Evolutionary conservation across 2,797 vertebrate species (phyloP), one percentile per base, ranked within the genome.

Genomic region (Mus minutoides): DNA sequence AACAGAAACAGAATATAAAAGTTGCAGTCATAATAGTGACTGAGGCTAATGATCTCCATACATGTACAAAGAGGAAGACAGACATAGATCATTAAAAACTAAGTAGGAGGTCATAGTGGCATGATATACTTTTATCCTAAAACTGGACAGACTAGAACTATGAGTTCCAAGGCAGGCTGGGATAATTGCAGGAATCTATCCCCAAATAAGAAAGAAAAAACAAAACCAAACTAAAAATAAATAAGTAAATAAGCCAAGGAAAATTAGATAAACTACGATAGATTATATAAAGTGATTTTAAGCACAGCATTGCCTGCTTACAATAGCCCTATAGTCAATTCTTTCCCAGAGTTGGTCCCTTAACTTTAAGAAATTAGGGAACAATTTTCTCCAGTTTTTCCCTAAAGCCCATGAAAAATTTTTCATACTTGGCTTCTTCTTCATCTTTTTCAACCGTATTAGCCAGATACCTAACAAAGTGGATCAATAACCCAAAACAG

Each of bases 371-470:
- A 99, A 99, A 96, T 98, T 96, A 56, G 99, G 98, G 97, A 99
- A 99, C 82, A 98, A 97, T 96, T 99, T 99, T 98, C 98, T 99
- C 99, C 99, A 99, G 94, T 98, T 98, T 98, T 99, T 99, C 93
- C 99, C 99, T 98, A 99, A 98, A 89, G 99, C 99, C 99, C 99
- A 99, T 3, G 99, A 99, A 96, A 99, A 99, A 97, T 99, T 99
- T n/a, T 97, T 99, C 99, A 97, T 99, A 99, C 97, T 99, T 99
- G 49, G 96, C 98, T 98, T 99, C 99, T 98, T 99, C 99, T 88
- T 99, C 99, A 31, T 99, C 99, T 98, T 99, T 99, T 99, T 99
- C 99, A 99, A 99, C 99, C 90, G 99, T 99, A 98, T 99, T 99
- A 92, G 99, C 99, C 87, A 99, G 99, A 98, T 99, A 99, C 90